These are phyloP conservation scores for Axea sp. DNA, from an alignment of 2,888 invertebrate genomes.

Conservation along the genomic window DNA sequence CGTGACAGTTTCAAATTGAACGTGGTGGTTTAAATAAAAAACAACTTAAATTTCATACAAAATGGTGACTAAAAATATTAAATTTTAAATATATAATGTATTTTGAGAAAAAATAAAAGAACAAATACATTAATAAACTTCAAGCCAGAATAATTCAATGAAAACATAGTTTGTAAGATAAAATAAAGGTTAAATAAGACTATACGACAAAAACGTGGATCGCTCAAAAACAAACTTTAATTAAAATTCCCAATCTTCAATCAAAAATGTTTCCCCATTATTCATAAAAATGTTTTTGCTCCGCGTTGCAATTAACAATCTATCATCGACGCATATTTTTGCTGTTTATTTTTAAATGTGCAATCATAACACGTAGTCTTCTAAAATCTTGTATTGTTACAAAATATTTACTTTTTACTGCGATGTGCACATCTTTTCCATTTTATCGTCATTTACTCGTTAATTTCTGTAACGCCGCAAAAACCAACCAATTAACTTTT, in stretches of 20 bases:
- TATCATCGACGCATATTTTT: constrained; percentile 13
- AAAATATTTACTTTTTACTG: constrained; percentile 46
- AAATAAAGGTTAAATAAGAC: constrained; percentile 19
- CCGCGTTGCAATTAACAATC: constrained; percentile 1
- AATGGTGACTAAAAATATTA: too few relatives aligned
- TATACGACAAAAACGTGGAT: constrained; percentile 9
- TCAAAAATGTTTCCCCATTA: constrained; percentile 12
- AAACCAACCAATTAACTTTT: constrained; percentile 22
- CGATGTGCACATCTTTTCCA: background rate
- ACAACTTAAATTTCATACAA: too few relatives aligned
- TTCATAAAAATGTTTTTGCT: constrained; percentile 19
- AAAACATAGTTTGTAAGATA: background rate
- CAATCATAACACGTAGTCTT: constrained; percentile 30
- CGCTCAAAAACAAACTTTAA: constrained; percentile 1
- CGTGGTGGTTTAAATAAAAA: too few relatives aligned
- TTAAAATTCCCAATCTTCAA: constrained; percentile 16
- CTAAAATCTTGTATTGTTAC: constrained; percentile 32
- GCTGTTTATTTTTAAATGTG: constrained; percentile 31
- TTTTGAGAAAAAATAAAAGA: too few relatives aligned
- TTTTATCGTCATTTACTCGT: background rate
- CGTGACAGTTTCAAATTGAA: too few relatives aligned
- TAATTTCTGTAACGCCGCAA: constrained; percentile 4
- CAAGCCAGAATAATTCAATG: too few relatives aligned
- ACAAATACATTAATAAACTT: constrained; percentile 2
- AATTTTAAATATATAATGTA: too few relatives aligned